Percentiles rank a stretch among this genome's conserved stretches.
Conservation (phyloP, 2,888 invertebrate species). For the Orthosia gracilis region DNA sequence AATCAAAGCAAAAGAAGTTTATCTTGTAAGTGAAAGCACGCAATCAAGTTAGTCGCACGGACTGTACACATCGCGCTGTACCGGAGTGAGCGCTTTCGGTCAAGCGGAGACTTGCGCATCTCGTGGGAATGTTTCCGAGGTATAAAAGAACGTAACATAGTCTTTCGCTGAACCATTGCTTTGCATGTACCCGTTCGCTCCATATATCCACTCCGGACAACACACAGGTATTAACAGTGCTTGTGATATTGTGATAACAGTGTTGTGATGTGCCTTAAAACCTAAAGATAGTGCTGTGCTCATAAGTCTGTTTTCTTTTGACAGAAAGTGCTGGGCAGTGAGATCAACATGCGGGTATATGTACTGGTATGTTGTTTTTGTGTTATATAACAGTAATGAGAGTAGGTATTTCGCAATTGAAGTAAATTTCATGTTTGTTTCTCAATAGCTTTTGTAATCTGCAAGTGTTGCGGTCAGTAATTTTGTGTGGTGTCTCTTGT, state of each 20-base stretch:
- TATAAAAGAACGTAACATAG: slow-evolving; percentile 88
- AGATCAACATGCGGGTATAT: slow-evolving; percentile 85
- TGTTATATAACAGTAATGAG: slow-evolving; percentile 55
- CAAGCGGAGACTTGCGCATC: slow-evolving; percentile 84
- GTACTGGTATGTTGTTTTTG: slow-evolving; percentile 80
- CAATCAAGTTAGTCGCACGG: slow-evolving; percentile 77
- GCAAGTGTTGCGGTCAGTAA: slow-evolving; percentile 25
- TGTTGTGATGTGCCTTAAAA: slow-evolving; percentile 57
- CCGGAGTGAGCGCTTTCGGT: slow-evolving; percentile 81
- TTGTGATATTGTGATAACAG: slow-evolving; percentile 63
- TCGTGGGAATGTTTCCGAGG: slow-evolving; percentile 88
- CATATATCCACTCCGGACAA: slow-evolving; percentile 72
- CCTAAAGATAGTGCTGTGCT: slow-evolving; percentile 67
- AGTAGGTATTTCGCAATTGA: slow-evolving; percentile 26
- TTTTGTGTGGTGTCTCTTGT: slow-evolving; percentile 14
- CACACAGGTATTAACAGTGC: slow-evolving; percentile 72
- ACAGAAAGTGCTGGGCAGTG: slow-evolving; percentile 82
- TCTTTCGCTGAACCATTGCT: slow-evolving; percentile 87
- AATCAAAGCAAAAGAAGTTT: slow-evolving; percentile 66
- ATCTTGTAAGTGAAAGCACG: slow-evolving; percentile 78
- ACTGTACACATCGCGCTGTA: slow-evolving; percentile 67
- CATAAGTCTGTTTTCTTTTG: slow-evolving; percentile 85
- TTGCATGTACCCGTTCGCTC: slow-evolving; percentile 78
- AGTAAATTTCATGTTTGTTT: slow-evolving; percentile 62
- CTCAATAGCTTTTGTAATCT: slow-evolving; percentile 36